A percentile compares a stretch with the other conserved stretches of the same genome.
These are phyloP conservation scores for Geococcyx californianus DNA, from an alignment of 2,113 vertebrate species.

Conservation along the genomic window DNA sequence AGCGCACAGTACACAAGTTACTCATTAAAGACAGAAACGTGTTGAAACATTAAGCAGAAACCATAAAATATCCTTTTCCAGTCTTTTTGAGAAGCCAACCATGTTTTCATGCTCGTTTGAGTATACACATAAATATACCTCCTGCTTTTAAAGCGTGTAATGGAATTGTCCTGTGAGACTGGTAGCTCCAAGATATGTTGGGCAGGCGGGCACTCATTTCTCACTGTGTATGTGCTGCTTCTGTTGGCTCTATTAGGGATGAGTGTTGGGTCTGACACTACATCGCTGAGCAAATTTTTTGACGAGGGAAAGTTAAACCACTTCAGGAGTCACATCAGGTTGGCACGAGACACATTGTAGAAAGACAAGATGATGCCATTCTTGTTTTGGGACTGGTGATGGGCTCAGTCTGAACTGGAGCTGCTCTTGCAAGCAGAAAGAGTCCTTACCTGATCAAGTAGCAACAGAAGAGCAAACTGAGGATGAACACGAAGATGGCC, in stretches of 20 bases:
- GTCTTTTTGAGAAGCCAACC: not conserved
- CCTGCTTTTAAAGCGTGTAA: not conserved
- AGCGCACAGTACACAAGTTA: conserved; percentile 1
- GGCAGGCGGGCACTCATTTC: not conserved
- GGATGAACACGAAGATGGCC: conserved; percentile 98
- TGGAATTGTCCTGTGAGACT: not conserved
- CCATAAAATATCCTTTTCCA: not conserved
- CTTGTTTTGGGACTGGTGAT: not conserved
- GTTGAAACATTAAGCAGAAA: conserved; percentile 21
- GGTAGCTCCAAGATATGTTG: not conserved
- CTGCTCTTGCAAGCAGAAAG: not conserved
- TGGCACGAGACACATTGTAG: rapidly evolving
- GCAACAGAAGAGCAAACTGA: conserved; percentile 99
- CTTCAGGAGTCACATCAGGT: too few species aligned
- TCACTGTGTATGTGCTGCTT: rapidly evolving
- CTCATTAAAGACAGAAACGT: conserved; percentile 7
- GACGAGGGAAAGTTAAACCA: not conserved
- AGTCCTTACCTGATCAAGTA: conserved; percentile 93
- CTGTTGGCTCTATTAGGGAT: not conserved
- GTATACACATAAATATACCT: rapidly evolving
- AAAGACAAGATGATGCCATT: not conserved
- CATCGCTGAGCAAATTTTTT: not conserved
- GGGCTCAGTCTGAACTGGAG: not conserved
- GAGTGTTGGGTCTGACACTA: not conserved
- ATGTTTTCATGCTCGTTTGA: not conserved